Conservation (phyloP, 2,113 vertebrate species). For the Epinephelus fuscoguttatus region DNA sequence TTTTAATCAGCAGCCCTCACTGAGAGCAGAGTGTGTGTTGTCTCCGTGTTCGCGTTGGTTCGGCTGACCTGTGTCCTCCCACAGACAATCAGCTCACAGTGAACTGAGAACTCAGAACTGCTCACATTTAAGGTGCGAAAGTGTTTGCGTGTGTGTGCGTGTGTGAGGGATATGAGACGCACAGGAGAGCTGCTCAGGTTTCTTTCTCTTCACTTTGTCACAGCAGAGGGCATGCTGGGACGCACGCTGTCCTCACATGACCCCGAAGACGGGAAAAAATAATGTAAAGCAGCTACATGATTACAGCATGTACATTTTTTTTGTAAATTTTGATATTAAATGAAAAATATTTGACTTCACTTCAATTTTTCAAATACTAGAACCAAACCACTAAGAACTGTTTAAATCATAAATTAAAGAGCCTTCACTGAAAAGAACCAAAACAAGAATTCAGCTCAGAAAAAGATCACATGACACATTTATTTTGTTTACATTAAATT, state of each 20-base stretch:
- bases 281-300: not conserved
- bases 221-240: conserved; percentile 1
- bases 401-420: not conserved
- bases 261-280: not conserved
- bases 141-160: not conserved
- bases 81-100: too few species aligned
- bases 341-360: not conserved
- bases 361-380: too few species aligned
- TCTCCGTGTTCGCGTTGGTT: not conserved
- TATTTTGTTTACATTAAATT: not conserved
- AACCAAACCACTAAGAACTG: too few species aligned
- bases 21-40: too few species aligned
- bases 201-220: not conserved
- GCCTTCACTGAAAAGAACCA: not conserved
- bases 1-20: not conserved
- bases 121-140: too few species aligned
- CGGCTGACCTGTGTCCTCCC: too few species aligned
- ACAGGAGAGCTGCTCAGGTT: too few species aligned
- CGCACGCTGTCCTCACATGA: conserved; percentile 6
- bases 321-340: not conserved
- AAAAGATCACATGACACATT: not conserved
- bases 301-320: too few species aligned
- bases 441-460: not conserved
- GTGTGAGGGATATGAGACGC: not conserved
- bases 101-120: too few species aligned